These are phyloP conservation scores for Chlorodrepanis virens DNA, from an alignment of 2,113 vertebrate species.

Conservation along the genomic window DNA sequence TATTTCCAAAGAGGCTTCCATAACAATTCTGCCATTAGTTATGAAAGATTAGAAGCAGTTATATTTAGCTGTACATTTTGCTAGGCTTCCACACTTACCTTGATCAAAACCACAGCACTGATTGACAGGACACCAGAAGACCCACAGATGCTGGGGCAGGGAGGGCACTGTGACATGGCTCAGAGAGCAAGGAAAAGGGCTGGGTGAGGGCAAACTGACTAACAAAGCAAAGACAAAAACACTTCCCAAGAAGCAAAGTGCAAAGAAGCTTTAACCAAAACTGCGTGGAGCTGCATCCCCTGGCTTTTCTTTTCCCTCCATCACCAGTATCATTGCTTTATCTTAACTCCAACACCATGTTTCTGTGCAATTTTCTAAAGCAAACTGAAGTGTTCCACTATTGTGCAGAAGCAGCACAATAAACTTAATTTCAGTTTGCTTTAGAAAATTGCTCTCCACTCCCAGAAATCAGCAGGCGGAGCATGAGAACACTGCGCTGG, in stretches of 20 bases:
- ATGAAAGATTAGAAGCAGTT: not conserved
- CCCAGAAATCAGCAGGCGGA: not conserved
- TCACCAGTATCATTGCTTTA: not conserved
- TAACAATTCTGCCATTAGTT: not conserved
- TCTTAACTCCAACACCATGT: not conserved
- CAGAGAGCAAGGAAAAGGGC: not conserved
- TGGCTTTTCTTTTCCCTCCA: not conserved
- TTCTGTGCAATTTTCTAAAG: not conserved
- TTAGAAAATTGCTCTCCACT: not conserved
- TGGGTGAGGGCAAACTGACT: not conserved
- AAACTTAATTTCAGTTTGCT: not conserved
- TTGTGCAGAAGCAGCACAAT: not conserved
- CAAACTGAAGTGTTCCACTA: not conserved
- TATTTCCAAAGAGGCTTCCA: not conserved
- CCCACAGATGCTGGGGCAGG: fast-evolving
- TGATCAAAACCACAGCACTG: not conserved
- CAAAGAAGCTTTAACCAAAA: not conserved
- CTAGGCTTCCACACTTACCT: not conserved
- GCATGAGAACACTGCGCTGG: not conserved
- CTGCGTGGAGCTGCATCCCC: not conserved
- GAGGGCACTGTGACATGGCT: not conserved
- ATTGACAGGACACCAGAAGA: not conserved
- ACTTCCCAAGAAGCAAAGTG: not conserved
- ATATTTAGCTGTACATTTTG: not conserved
- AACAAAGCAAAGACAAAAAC: not conserved